A percentile compares a stretch with the other conserved stretches of the same genome.
phyloP scores from a whole-genome alignment of 2,888 invertebrate species.

The Merodon equestris region DNA sequence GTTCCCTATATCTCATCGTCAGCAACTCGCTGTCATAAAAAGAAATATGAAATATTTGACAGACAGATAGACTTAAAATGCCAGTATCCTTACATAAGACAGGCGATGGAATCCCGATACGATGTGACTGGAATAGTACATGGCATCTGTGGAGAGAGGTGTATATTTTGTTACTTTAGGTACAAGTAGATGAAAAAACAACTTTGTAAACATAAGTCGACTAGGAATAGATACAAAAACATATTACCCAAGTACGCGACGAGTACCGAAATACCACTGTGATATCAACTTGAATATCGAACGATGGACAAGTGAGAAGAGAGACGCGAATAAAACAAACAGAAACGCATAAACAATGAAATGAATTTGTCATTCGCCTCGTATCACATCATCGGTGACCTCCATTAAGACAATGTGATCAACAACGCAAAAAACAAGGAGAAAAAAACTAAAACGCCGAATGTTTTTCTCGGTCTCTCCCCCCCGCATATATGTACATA shows the following conservation, averaged over 20 bases:
- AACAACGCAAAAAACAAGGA: not conserved
- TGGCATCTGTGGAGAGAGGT: not conserved
- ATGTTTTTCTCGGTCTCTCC: not conserved
- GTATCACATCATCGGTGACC: conserved; percentile 47
- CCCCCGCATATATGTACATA: not conserved
- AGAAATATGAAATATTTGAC: conserved; percentile 46
- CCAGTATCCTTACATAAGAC: conserved; percentile 34
- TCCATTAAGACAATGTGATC: conserved; percentile 29
- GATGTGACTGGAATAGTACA: not conserved
- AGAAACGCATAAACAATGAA: conserved; percentile 13
- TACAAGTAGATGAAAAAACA: conserved; percentile 11
- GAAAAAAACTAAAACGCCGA: not conserved
- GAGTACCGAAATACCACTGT: conserved; percentile 18
- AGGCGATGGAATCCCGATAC: too few relatives aligned
- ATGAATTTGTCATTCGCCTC: conserved; percentile 40
- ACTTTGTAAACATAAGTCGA: not conserved
- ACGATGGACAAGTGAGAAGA: conserved; percentile 11
- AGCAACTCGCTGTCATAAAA: conserved; percentile 27
- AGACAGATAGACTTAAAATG: conserved; percentile 45
- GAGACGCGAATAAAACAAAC: conserved; percentile 20
- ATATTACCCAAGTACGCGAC: conserved; percentile 20
- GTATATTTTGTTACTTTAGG: not conserved
- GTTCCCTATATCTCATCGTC: not conserved
- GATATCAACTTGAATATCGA: conserved; percentile 12
- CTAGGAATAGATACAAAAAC: conserved; percentile 13